Evolutionary conservation across 2,113 vertebrate genomes (phyloP).

Genomic region (Enhydra lutris): DNA sequence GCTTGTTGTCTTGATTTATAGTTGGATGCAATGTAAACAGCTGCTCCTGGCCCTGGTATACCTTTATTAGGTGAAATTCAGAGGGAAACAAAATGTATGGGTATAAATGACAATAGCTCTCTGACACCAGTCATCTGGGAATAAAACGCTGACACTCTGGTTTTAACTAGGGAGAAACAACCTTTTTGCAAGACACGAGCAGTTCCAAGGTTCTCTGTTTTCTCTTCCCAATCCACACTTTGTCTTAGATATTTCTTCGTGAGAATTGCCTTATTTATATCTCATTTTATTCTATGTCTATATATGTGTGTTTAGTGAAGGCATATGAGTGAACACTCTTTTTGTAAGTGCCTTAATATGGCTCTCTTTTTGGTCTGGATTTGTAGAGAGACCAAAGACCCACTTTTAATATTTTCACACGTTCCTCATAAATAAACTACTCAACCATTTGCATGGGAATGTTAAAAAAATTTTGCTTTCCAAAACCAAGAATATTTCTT

Average conservation of each 20-base stretch:
- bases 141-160: background rate
- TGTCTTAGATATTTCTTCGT: background rate
- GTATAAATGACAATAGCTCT: background rate
- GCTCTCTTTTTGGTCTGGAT: background rate
- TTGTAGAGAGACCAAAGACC: slow-evolving; percentile 5
- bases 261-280: background rate
- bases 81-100: background rate
- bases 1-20: background rate
- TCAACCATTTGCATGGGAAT: background rate
- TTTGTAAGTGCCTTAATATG: background rate
- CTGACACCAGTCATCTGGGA: background rate
- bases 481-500: background rate
- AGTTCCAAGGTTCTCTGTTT: background rate
- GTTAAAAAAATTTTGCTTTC: background rate
- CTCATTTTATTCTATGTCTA: background rate
- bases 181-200: background rate
- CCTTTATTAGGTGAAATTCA: background rate
- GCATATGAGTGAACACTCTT: background rate
- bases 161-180: background rate
- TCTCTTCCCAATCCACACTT: background rate
- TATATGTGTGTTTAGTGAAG: background rate
- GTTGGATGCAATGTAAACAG: background rate
- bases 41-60: background rate
- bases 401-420: slow-evolving; percentile 7
- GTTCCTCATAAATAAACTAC: background rate